phyloP scores from a whole-genome alignment of 2,797 vertebrate species.

The Chelon labrosus region DNA sequence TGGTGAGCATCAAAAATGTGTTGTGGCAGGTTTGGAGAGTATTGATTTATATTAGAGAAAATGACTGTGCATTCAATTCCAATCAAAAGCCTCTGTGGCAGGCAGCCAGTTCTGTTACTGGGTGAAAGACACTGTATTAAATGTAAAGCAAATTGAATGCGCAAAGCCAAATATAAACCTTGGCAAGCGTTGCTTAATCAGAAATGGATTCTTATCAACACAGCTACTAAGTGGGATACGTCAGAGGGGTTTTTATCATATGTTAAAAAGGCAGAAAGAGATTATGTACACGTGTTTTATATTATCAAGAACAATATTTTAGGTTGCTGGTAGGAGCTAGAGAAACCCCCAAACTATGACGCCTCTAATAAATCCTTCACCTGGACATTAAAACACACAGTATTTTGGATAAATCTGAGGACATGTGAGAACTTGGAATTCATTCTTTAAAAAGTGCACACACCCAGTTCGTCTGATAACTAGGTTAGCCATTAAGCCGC shows the following conservation, averaged over 20 bases:
- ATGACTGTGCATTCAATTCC: constrained; percentile 82
- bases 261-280: constrained; percentile 33
- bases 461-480: constrained; percentile 56
- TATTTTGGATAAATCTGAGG: background rate
- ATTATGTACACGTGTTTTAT: constrained; percentile 23
- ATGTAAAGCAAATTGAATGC: constrained; percentile 78
- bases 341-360: background rate
- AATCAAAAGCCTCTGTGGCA: constrained; percentile 83
- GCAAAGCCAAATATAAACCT: constrained; percentile 76
- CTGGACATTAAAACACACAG: accelerated
- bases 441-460: constrained; percentile 54
- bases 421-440: background rate
- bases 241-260: constrained; percentile 40
- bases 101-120: constrained; percentile 78
- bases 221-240: constrained; percentile 49
- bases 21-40: constrained; percentile 76
- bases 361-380: background rate
- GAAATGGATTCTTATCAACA: constrained; percentile 72
- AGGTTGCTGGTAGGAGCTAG: background rate
- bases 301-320: background rate
- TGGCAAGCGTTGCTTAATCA: constrained; percentile 67
- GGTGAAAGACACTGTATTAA: constrained; percentile 76
- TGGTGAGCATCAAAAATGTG: constrained; percentile 72
- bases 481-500: constrained; percentile 70
- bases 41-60: constrained; percentile 84